phyloP scores from a whole-genome alignment of 2,797 vertebrate species.

The Yasuhikotakia modesta region DNA sequence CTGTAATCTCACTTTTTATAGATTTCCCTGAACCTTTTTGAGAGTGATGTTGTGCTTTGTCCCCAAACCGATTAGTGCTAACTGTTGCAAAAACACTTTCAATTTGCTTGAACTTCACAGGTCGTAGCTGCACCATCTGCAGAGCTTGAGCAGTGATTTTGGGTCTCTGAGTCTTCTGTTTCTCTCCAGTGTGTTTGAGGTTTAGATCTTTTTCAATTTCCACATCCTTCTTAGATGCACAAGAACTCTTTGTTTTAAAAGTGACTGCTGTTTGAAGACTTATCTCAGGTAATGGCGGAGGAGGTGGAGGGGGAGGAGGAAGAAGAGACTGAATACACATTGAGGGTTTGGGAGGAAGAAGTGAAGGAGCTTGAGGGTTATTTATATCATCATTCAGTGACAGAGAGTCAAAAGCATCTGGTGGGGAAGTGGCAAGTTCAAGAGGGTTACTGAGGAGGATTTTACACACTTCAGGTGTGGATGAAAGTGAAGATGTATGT shows the following conservation, averaged over 20 bases:
- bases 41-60: slow-evolving; percentile 35
- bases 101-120: slow-evolving; percentile 72
- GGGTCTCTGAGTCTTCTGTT: slow-evolving; percentile 65
- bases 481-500: slow-evolving; percentile 43
- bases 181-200: slow-evolving; percentile 62
- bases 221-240: neutral
- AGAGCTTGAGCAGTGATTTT: slow-evolving; percentile 84
- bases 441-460: slow-evolving; percentile 50
- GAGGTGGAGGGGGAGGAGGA: slow-evolving; percentile 52
- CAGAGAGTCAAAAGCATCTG: slow-evolving; percentile 63
- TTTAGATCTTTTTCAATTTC: slow-evolving; percentile 23
- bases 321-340: slow-evolving; percentile 55
- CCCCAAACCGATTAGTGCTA: slow-evolving; percentile 50
- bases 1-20: slow-evolving; percentile 60
- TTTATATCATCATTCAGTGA: slow-evolving; percentile 11
- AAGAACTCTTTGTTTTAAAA: slow-evolving; percentile 25
- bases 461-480: slow-evolving; percentile 27
- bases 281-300: slow-evolving; percentile 45
- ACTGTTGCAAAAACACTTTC: slow-evolving; percentile 67
- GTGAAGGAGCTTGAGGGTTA: slow-evolving; percentile 20
- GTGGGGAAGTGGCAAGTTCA: slow-evolving; percentile 70
- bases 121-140: slow-evolving; percentile 83
- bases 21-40: slow-evolving; percentile 70
- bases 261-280: slow-evolving; percentile 23
- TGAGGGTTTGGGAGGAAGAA: slow-evolving; percentile 30